Evolutionary conservation across 1,140 invertebrate genomes (phyloP).

Genomic region (Teleopsis dalmanni): DNA sequence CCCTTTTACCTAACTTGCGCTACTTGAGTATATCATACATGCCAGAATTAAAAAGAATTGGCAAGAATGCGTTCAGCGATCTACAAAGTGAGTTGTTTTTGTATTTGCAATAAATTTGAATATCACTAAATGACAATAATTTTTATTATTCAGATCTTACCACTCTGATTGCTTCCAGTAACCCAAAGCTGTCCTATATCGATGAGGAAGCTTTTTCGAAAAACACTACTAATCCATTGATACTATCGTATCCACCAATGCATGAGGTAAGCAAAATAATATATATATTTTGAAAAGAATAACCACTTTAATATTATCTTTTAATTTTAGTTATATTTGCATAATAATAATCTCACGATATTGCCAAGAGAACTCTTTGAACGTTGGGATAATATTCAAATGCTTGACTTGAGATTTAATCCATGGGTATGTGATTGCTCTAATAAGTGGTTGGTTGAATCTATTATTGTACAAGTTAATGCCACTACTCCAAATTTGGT

Average conservation of each 20-base stretch:
- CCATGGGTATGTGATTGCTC: conserved; percentile 67
- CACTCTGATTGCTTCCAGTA: conserved; percentile 44
- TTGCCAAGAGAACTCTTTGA: conserved; percentile 53
- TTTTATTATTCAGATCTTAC: conserved; percentile 23
- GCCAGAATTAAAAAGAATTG: conserved; percentile 50
- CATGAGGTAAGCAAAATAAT: conserved; percentile 22
- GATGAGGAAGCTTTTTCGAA: conserved; percentile 49
- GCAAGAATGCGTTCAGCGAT: conserved; percentile 39
- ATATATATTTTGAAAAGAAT: no score
- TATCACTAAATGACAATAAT: not conserved
- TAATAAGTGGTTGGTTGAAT: conserved; percentile 63
- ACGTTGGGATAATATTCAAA: conserved; percentile 59
- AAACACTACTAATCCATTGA: conserved; percentile 20
- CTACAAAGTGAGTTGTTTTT: conserved; percentile 25
- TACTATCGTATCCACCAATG: conserved; percentile 27
- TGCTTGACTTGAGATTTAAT: conserved; percentile 59
- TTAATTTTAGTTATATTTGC: conserved; percentile 56
- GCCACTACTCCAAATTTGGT: conserved; percentile 17
- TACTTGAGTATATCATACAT: conserved; percentile 59
- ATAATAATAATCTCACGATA: conserved; percentile 58
- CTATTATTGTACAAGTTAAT: conserved; percentile 48
- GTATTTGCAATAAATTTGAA: not conserved
- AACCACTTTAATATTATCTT: no score
- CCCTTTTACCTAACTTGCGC: conserved; percentile 50
- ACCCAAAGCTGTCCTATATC: conserved; percentile 51